These are phyloP conservation scores for Chrysemys picta DNA, from an alignment of 2,113 vertebrate species.

Conservation along the genomic window DNA sequence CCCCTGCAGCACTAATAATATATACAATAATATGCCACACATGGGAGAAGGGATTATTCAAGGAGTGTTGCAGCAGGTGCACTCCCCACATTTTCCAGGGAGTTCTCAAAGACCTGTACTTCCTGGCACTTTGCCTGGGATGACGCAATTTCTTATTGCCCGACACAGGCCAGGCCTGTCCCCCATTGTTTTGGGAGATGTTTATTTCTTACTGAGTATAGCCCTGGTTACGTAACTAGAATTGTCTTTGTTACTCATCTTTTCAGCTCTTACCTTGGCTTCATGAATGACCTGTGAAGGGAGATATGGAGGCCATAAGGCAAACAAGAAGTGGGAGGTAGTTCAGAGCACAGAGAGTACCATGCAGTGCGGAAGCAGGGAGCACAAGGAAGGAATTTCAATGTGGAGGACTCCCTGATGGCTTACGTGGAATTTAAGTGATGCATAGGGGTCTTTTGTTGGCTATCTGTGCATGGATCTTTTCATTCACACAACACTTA, in stretches of 20 bases:
- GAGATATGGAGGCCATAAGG: not conserved
- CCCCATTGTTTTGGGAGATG: not conserved
- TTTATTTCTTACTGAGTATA: not conserved
- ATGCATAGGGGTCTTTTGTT: not conserved
- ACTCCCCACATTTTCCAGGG: not conserved
- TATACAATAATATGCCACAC: slow-evolving; percentile 22
- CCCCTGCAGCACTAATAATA: slow-evolving; percentile 22
- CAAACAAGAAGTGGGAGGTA: not conserved
- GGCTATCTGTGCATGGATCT: not conserved
- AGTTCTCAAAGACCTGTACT: not conserved
- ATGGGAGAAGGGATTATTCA: slow-evolving; percentile 1
- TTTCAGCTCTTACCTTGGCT: not conserved
- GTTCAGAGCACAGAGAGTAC: not conserved
- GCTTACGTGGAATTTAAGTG: rapidly evolving
- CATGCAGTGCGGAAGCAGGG: not conserved
- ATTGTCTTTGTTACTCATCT: not conserved
- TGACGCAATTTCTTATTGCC: not conserved
- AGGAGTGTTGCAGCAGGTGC: not conserved
- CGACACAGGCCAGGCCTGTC: not conserved
- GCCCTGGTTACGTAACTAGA: not conserved
- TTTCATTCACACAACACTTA: not conserved
- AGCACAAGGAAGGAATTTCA: rapidly evolving
- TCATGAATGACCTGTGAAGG: not conserved
- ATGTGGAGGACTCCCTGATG: not conserved
- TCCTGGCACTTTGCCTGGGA: not conserved